Evolutionary conservation across 2,888 invertebrate species (phyloP).

Genomic region (Phyllotreta striolata): DNA sequence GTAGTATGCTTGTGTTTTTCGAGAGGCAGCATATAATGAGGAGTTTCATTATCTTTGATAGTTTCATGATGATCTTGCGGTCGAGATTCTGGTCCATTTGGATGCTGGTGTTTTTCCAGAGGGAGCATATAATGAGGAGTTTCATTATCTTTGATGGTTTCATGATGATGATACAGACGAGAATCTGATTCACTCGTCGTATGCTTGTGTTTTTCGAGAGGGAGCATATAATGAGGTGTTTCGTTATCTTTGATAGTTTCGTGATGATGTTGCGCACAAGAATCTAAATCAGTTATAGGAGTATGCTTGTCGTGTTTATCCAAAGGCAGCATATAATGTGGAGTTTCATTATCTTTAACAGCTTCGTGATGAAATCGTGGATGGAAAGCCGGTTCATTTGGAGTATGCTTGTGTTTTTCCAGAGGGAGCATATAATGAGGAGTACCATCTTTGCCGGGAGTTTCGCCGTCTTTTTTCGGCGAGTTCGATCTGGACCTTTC

Average conservation of each 20-base stretch:
- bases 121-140: slow-evolving; percentile 55
- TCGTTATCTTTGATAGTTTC: slow-evolving; percentile 13
- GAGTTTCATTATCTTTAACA: slow-evolving; percentile 20
- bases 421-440: slow-evolving; percentile 58
- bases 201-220: slow-evolving; percentile 28
- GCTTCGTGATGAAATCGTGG: background rate
- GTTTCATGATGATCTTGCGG: too few relatives aligned
- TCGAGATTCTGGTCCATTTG: slow-evolving; percentile 48
- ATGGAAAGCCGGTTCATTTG: background rate
- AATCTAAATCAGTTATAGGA: background rate
- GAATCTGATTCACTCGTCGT: too few relatives aligned
- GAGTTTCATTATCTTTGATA: too few relatives aligned
- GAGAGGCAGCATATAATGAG: slow-evolving; percentile 37
- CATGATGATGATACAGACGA: background rate
- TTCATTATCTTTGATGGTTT: background rate
- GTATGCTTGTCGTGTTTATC: slow-evolving; percentile 24
- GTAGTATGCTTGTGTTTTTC: slow-evolving; percentile 23
- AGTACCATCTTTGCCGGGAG: slow-evolving; percentile 44
- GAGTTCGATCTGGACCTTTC: slow-evolving; percentile 34
- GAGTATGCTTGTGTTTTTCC: slow-evolving; percentile 44
- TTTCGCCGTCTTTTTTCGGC: slow-evolving; percentile 29
- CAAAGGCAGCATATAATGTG: slow-evolving; percentile 38
- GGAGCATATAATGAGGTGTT: slow-evolving; percentile 35
- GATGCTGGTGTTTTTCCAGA: slow-evolving; percentile 49
- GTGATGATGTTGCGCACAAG: slow-evolving; percentile 12